A percentile compares a stretch with the other conserved stretches of the same genome.
Evolutionary conservation across 2,888 invertebrate species (phyloP).

Genomic region (Penaeus monodon): DNA sequence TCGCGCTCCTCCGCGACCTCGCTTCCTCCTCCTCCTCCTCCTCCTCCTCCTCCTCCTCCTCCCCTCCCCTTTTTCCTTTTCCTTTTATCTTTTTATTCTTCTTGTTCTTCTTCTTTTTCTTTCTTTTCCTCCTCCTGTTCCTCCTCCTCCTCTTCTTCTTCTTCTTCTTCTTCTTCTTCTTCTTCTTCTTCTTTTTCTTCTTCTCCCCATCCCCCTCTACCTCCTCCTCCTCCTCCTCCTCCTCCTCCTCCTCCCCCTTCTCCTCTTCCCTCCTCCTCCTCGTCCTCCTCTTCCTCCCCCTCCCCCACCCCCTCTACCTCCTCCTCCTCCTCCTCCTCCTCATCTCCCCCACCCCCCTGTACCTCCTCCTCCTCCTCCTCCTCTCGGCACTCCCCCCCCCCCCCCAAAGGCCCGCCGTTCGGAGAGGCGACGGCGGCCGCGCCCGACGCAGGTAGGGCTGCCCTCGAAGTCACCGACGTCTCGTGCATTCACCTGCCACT

Average conservation of each 20-base stretch:
- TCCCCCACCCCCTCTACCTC: not conserved
- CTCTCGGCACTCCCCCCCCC: not conserved
- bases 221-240: not conserved
- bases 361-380: not conserved
- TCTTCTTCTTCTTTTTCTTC: not conserved
- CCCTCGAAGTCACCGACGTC: too few species aligned
- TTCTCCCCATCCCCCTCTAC: not conserved
- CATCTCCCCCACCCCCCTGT: not conserved
- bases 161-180: not conserved
- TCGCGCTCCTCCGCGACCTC: too few species aligned
- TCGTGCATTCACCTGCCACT: slow-evolving; percentile 1
- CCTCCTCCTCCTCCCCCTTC: too few species aligned
- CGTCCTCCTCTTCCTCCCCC: not conserved
- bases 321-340: too few species aligned
- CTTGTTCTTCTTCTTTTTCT: not conserved
- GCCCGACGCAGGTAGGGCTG: too few species aligned
- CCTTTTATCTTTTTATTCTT: not conserved
- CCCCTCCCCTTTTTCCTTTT: too few species aligned
- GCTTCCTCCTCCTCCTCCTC: too few species aligned
- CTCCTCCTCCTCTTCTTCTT: not conserved
- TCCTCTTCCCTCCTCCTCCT: not conserved
- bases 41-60: too few species aligned
- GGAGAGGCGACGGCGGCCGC: too few species aligned
- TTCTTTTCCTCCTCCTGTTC: too few species aligned
- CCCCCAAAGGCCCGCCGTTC: too few species aligned